Base-by-base conservation (phyloP, 2,888 invertebrate species). In the Blastobasis lacticolella region DNA sequence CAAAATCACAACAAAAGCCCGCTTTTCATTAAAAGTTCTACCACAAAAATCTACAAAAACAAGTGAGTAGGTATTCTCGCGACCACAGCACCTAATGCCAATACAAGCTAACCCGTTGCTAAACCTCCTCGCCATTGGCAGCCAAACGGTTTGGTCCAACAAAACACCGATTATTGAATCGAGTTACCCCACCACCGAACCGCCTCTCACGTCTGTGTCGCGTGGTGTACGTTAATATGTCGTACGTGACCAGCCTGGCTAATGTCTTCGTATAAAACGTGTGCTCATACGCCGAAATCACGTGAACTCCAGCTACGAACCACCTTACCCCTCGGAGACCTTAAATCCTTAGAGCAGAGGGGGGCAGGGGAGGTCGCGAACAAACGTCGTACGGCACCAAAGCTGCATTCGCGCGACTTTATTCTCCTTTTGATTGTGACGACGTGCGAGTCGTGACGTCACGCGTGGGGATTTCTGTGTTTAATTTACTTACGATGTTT, bases 161-260 rank as follows among this genome's bases (percentile, higher is more conserved):
- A 63, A 64, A 62, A 61, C 67, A 65, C 57, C 67, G 72, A 71
- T 75, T 75, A 76, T 77, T 75, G 74, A 78, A 78, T 73, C 68
- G 71, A 62, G 63, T 66, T 60, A 55, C 64, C 63, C 66, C 66
- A 60, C 64, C 57, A 54, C 61, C 61, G 58, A 56, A 54, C 53
- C 67, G 55, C 66, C 23, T 64, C 71, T 72, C 82, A 82, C 81
- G 82, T 81, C 62, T 23, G 10, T 74, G 72, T 73, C 74, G 72
- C 73, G 72, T 67, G 75, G 75, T 77, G 79, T 75, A 79, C 83
- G 81, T 81, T 83, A 82, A 83, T 83, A 79, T 76, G 76, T 75
- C 67, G 75, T 66, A 81, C 82, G 83, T 83, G 82, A 59, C 64
- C 49, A 57, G 80, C 70, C 59, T 78, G 73, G 75, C 72, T 79